phyloP scores from a whole-genome alignment of 2,113 vertebrate genomes.

The Symphodus melops region DNA sequence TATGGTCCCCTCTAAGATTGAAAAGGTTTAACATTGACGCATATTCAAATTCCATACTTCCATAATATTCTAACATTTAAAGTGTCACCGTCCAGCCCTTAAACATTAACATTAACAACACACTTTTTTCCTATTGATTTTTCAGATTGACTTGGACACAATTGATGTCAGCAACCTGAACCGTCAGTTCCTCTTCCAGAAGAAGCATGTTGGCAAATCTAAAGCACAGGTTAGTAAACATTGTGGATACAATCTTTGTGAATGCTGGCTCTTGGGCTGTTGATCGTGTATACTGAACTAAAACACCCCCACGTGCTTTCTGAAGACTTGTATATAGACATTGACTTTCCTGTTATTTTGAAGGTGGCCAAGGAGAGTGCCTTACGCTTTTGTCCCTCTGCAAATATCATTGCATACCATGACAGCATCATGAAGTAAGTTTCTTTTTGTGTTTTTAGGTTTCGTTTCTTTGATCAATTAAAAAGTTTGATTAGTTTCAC shows the following conservation, averaged over 20 bases:
- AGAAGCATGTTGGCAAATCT: constrained; percentile 98
- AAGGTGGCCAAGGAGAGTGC: constrained; percentile 99
- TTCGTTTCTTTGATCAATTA: background rate
- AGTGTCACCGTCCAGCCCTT: no score
- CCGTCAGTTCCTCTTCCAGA: constrained; percentile 98
- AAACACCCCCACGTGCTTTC: background rate
- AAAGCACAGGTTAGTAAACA: constrained; percentile 91
- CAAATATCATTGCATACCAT: constrained; percentile 95
- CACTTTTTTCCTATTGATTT: no score
- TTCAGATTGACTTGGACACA: constrained; percentile 96
- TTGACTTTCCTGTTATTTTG: constrained; percentile 50
- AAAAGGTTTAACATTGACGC: no score
- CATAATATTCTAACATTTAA: no score
- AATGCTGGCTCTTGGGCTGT: background rate
- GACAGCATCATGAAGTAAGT: constrained; percentile 99
- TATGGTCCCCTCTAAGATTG: no score
- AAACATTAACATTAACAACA: no score
- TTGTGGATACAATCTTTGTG: background rate
- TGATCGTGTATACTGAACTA: no score
- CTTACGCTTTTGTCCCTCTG: constrained; percentile 93
- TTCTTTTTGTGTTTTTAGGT: constrained; percentile 1
- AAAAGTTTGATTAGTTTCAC: background rate
- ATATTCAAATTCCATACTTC: no score
- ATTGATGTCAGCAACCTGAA: constrained; percentile 99
- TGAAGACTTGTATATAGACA: background rate